These are phyloP conservation scores for Paramisgurnus dabryanus DNA, from an alignment of 2,113 vertebrate genomes.

Conservation along the genomic window DNA sequence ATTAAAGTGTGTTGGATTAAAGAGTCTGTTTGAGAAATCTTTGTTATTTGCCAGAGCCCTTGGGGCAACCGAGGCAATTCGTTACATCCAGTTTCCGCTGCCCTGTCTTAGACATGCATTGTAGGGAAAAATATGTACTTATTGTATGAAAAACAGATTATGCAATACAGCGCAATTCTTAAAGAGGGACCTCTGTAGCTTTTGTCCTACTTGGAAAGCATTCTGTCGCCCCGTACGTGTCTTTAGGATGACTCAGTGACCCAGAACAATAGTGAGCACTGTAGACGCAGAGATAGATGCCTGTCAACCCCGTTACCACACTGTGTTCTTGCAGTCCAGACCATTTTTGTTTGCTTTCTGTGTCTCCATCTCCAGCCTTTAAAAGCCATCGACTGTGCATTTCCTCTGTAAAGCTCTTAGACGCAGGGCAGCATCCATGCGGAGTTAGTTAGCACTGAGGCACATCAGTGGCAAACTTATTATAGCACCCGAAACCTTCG, in stretches of 20 bases:
- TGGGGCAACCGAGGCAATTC: background rate
- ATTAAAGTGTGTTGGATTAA: background rate
- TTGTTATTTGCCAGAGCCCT: background rate
- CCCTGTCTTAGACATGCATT: background rate
- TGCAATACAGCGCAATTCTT: slow-evolving; percentile 15
- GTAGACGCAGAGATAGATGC: slow-evolving; percentile 20
- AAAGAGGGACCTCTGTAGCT: slow-evolving; percentile 24
- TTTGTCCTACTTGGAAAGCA: slow-evolving; percentile 10
- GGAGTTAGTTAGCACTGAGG: slow-evolving; percentile 76
- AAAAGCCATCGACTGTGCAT: slow-evolving; percentile 23
- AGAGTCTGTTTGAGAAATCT: background rate
- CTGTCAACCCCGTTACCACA: slow-evolving; percentile 20
- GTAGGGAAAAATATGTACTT: background rate
- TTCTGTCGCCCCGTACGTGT: slow-evolving; percentile 6
- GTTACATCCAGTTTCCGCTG: background rate
- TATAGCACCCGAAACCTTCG: slow-evolving; percentile 75
- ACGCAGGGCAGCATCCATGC: slow-evolving; percentile 19
- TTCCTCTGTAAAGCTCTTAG: slow-evolving; percentile 17
- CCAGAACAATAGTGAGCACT: slow-evolving; percentile 42
- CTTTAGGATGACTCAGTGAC: slow-evolving; percentile 40
- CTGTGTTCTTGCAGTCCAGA: slow-evolving; percentile 33
- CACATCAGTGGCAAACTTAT: slow-evolving; percentile 81
- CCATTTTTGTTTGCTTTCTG: slow-evolving; percentile 25
- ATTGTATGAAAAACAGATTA: slow-evolving; percentile 22
- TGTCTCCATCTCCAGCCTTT: slow-evolving; percentile 28